Base-by-base conservation (phyloP, 2,888 invertebrate genomes). In the Mimumesa dahlbomi region DNA sequence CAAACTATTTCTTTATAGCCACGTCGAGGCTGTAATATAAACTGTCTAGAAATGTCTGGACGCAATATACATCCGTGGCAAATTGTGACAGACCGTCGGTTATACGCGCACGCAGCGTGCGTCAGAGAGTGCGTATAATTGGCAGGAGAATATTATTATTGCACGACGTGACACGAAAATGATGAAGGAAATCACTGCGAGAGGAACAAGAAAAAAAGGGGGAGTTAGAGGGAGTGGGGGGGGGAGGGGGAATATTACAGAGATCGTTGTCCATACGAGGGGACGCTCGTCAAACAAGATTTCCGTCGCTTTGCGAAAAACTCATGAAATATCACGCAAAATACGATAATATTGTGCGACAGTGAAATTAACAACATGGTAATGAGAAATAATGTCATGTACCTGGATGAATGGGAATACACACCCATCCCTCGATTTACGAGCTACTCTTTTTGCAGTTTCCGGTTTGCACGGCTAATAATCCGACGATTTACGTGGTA, bases 121-220 rank as follows among this genome's bases (percentile, higher is more conserved):
- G 64, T 64, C 63, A 56, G 18, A 31, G 57, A 53, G 58, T 57
- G 43, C 72, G 48, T 71, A 53, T 73, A 73, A 70, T 73, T 73
- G 72, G 59, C 71, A 53, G 61, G 46, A 38, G 68, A 73, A 74
- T 61, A 73, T 70, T 73, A 73, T 73, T 73, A 73, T 72, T 64
- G 71, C 52, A 16, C 53, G 50, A 52, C 56, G 59, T 59, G 59
- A 67, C 67, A 25, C 25, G 52, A 16, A 6, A 21, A 48, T 40
- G 54, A 62, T 67, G 50, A 40, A 57, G 48, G 52, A 38, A 53
- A 49, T 69, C 52, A 45, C 19, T 2, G 6, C 1, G 29, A 18
- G 31, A 54, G n/a, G 16, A 40, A 57, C 48, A 31, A n/a, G 16
- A 18, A 31, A n/a, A 19, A 25, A 7, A 34, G 16, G 29, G n/a